Base-by-base conservation (phyloP, 1,140 invertebrate genomes). In the Cydia pomonella region DNA sequence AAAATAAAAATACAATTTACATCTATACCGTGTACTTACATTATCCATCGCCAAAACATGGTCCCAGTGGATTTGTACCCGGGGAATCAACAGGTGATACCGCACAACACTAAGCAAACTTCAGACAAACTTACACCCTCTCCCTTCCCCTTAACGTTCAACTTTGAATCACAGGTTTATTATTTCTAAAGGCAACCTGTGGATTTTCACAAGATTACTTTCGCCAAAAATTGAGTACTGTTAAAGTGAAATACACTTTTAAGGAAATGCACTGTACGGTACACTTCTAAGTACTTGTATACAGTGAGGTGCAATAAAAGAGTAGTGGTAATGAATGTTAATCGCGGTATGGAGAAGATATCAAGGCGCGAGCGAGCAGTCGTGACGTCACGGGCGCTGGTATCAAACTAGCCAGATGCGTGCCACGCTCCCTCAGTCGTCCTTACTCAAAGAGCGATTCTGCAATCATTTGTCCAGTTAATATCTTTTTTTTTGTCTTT, bases 341-440 rank as follows among this genome's bases (percentile, higher is more conserved):
- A 23, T 59, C 21, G n/a, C 53, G 53, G 10, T 59, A 59, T 23
- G 21, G 53, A 21, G 53, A 13, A 1, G 50, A 18, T 53, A 44
- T 79, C 78, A 38, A 16, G 7, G 63, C 38, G 73, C 83, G 77
- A 80, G 74, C 66, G 75, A 79, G 81, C 85, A 82, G 84, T 90
- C 79, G 85, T 85, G 90, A 90, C 88, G 88, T 90, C 88, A 90
- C 89, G 88, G 84, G 81, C 79, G 89, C 88, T 85, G 89, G 84
- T 88, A 90, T 89, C 86, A 90, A 90, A 92, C 90, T 92, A 92
- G 87, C 88, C 86, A 87, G 89, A 90, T 90, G 89, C 87, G 88
- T 91, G 83, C 86, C 83, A 88, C 88, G 84, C 89, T 89, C 87
- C 83, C 90, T 89, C 87, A 85, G 86, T 85, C 82, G 86, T 85